phyloP scores from a whole-genome alignment of 2,113 vertebrate species.

The Bolborhynchus lineola region DNA sequence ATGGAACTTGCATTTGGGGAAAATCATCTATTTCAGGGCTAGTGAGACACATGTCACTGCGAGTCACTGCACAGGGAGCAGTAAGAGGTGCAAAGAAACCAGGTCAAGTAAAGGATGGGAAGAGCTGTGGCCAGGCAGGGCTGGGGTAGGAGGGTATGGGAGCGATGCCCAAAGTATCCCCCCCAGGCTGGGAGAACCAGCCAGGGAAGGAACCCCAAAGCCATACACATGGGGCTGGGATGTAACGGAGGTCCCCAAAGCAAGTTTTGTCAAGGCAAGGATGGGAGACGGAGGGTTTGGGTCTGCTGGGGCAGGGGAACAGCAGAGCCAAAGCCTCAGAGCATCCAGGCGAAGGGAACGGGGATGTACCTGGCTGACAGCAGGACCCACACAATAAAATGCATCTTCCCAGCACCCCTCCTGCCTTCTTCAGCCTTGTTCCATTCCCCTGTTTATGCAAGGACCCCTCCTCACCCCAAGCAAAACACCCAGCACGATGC shows the following conservation, averaged over 20 bases:
- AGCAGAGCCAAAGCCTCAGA: neutral
- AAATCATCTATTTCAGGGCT: neutral
- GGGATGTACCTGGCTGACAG: neutral
- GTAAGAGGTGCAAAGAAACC: neutral
- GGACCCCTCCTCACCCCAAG: neutral
- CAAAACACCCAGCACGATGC: neutral
- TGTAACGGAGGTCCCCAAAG: neutral
- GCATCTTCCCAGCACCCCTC: neutral
- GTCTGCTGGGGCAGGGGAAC: neutral
- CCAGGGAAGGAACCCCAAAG: neutral
- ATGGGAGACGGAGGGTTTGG: neutral
- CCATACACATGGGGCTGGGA: neutral
- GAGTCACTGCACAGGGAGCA: neutral
- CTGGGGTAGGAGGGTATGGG: neutral
- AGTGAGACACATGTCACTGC: neutral
- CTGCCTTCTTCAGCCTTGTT: neutral
- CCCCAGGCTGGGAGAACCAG: neutral
- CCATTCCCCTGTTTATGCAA: neutral
- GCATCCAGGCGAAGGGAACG: neutral
- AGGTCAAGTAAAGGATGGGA: neutral
- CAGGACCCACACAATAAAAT: neutral
- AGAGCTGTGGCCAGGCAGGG: neutral
- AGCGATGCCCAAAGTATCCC: neutral
- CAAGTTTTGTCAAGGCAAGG: neutral
- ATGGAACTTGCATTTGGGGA: neutral